Evolutionary conservation across 2,113 vertebrate genomes (phyloP).

Genomic region (Atrichornis clamosus): DNA sequence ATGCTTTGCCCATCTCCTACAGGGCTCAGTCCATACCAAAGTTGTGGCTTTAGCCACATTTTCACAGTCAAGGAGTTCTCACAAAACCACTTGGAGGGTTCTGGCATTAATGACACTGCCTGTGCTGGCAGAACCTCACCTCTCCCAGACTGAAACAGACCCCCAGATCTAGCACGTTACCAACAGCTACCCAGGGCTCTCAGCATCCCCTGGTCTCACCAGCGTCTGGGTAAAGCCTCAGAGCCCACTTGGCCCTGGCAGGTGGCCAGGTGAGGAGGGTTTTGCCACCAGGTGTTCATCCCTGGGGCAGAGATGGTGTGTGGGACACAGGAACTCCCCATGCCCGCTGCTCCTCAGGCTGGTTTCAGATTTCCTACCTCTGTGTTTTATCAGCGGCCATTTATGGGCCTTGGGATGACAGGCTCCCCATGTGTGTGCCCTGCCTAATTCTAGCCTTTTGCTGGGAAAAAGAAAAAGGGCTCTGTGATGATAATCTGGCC

Average conservation of each 20-base stretch:
- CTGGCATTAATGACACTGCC: rapidly evolving
- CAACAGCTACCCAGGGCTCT: neutral
- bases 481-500: conserved; percentile 58
- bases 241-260: neutral
- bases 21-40: neutral
- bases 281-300: neutral
- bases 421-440: conserved; percentile 1
- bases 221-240: neutral
- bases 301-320: neutral
- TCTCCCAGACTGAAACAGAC: neutral
- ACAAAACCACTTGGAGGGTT: neutral
- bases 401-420: conserved; percentile 30
- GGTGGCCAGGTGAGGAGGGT: neutral
- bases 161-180: rapidly evolving
- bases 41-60: neutral
- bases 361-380: conserved; percentile 61
- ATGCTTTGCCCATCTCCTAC: neutral
- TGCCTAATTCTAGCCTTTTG: conserved; percentile 50
- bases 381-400: conserved; percentile 57
- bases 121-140: neutral
- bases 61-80: neutral
- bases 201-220: neutral
- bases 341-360: neutral
- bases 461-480: conserved; percentile 66
- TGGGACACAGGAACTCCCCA: neutral